phyloP scores from a whole-genome alignment of 37 sponge, comb jelly and placozoan species.

The Petrosia ficiformis region DNA sequence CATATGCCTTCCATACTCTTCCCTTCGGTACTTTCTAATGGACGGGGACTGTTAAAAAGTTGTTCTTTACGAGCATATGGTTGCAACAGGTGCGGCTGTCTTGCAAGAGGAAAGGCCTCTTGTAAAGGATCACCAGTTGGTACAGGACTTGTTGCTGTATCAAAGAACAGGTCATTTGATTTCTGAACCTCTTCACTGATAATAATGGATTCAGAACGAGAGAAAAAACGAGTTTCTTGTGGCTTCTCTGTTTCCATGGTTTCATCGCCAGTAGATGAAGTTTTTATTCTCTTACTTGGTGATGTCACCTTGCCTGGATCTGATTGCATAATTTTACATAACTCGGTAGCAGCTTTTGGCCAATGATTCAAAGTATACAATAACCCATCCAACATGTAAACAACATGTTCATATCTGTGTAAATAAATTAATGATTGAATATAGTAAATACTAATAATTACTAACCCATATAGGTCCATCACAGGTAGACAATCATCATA shows the following conservation, averaged over 20 bases:
- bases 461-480: conserved; percentile 73
- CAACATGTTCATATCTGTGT: conserved; percentile 82
- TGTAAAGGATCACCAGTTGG: conserved; percentile 34
- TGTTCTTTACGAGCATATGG: conserved; percentile 46
- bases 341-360: conserved; percentile 32
- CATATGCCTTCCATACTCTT: neutral
- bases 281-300: neutral
- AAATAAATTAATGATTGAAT: neutral
- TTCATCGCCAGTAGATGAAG: neutral
- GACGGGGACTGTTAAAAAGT: conserved; percentile 31
- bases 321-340: neutral
- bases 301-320: neutral
- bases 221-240: conserved; percentile 19
- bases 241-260: neutral
- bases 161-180: conserved; percentile 45
- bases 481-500: conserved; percentile 53
- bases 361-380: conserved; percentile 66
- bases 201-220: conserved; percentile 40
- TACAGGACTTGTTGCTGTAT: neutral
- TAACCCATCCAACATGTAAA: conserved; percentile 71
- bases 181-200: conserved; percentile 1
- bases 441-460: conserved; percentile 13
- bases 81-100: conserved; percentile 74
- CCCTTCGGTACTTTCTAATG: neutral
- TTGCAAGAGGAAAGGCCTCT: conserved; percentile 71